phyloP scores from a whole-genome alignment of 2,888 invertebrate species.

The Crossocerus cetratus region DNA sequence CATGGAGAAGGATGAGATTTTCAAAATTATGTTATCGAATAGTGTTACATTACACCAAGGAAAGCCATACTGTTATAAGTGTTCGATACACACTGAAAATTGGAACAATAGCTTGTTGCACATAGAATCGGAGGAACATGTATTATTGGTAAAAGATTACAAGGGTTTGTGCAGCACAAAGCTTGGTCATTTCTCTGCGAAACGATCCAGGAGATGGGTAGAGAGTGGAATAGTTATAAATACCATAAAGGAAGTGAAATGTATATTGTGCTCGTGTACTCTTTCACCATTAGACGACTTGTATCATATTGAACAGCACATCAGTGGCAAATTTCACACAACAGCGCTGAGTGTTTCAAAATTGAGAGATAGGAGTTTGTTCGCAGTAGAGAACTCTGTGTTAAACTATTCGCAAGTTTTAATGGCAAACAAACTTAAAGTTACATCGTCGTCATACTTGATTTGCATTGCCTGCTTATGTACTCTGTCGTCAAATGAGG shows the following conservation, averaged over 20 bases:
- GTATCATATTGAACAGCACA: not conserved
- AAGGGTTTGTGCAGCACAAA: not conserved
- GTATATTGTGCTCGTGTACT: not conserved
- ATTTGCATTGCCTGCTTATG: too few relatives aligned
- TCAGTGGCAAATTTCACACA: not conserved
- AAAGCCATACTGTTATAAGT: too few relatives aligned
- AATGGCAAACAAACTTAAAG: too few relatives aligned
- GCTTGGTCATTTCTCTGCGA: not conserved
- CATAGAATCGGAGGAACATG: not conserved
- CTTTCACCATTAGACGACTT: not conserved
- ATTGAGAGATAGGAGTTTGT: not conserved
- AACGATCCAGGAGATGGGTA: not conserved
- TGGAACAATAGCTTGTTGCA: too few relatives aligned
- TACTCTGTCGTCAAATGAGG: too few relatives aligned
- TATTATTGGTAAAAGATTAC: not conserved
- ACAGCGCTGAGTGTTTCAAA: not conserved
- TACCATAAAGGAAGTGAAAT: not conserved
- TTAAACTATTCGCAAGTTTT: too few relatives aligned
- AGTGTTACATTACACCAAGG: too few relatives aligned
- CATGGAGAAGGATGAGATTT: too few relatives aligned
- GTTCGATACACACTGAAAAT: too few relatives aligned
- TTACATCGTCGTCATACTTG: too few relatives aligned
- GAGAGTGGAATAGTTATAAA: slow-evolving; percentile 6
- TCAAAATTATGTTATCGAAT: too few relatives aligned
- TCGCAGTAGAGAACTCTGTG: too few relatives aligned